These are phyloP conservation scores for Emydocephalus ijimae DNA, from an alignment of 2,113 vertebrate genomes.

Conservation along the genomic window DNA sequence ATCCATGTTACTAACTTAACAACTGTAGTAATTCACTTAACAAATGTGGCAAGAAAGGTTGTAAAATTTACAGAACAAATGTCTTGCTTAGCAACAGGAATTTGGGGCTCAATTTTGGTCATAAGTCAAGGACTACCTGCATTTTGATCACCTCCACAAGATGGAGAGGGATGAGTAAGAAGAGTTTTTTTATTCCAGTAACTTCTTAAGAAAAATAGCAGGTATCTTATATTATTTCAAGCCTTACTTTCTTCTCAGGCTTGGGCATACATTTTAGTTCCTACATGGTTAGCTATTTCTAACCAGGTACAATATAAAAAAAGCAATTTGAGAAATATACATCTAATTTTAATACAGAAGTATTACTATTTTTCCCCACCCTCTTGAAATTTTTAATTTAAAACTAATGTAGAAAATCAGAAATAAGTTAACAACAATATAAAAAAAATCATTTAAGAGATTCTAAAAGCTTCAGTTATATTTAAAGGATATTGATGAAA, in stretches of 20 bases:
- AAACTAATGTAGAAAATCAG: background rate
- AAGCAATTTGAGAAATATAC: constrained; percentile 8
- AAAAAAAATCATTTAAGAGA: background rate
- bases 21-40: too few species aligned
- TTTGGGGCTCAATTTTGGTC: background rate
- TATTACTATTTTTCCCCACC: background rate
- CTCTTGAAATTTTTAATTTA: background rate
- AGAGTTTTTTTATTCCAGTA: constrained; percentile 45
- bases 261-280: constrained; percentile 21
- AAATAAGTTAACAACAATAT: background rate
- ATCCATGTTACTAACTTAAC: too few species aligned
- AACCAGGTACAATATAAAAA: fast-evolving
- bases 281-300: background rate
- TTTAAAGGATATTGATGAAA: background rate
- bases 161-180: constrained; percentile 10
- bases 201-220: constrained; percentile 40
- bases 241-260: constrained; percentile 16
- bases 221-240: constrained; percentile 24
- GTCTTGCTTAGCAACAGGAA: background rate
- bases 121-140: background rate
- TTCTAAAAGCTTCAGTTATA: background rate
- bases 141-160: constrained; percentile 33
- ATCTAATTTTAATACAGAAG: constrained; percentile 8
- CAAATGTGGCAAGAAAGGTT: too few species aligned
- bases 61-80: background rate